These are phyloP conservation scores for Rugalucina vietnamica DNA, from an alignment of 2,888 invertebrate genomes.

Conservation along the genomic window DNA sequence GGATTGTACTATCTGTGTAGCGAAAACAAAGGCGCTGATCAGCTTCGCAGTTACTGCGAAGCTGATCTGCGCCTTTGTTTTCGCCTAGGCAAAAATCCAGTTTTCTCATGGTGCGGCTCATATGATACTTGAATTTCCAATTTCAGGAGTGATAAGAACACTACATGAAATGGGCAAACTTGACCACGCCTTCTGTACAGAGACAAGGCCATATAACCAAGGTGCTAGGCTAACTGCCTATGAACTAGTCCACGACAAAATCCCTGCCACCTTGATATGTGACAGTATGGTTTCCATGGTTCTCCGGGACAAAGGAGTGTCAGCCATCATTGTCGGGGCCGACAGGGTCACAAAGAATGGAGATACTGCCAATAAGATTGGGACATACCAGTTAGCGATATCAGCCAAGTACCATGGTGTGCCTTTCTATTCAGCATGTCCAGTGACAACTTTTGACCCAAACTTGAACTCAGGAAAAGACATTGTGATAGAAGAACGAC, in stretches of 20 bases:
- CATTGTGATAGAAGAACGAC: constrained; percentile 97
- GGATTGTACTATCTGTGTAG: no score
- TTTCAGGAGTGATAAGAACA: constrained; percentile 91
- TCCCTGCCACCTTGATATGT: constrained; percentile 96
- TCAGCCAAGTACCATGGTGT: constrained; percentile 95
- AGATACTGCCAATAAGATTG: constrained; percentile 99
- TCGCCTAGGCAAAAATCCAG: no score
- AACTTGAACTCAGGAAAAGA: constrained; percentile 91
- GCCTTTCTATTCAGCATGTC: constrained; percentile 98
- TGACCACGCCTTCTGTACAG: constrained; percentile 97
- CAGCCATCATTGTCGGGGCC: constrained; percentile 98
- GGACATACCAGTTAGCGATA: constrained; percentile 91
- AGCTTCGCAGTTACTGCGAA: no score
- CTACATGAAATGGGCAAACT: constrained; percentile 87
- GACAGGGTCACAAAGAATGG: constrained; percentile 98
- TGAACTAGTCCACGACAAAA: constrained; percentile 92
- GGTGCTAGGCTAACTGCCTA: constrained; percentile 95
- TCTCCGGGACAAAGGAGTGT: constrained; percentile 92
- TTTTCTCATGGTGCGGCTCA: no score
- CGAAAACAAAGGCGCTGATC: no score
- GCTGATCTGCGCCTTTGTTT: no score
- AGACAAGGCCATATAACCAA: constrained; percentile 99
- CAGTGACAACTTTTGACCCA: constrained; percentile 94
- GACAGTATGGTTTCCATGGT: constrained; percentile 98
- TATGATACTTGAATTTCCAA: no score